Evolutionary conservation across 2,113 vertebrate species (phyloP), one percentile per base, ranked within the genome.

Genomic region (Cacatua alba): DNA sequence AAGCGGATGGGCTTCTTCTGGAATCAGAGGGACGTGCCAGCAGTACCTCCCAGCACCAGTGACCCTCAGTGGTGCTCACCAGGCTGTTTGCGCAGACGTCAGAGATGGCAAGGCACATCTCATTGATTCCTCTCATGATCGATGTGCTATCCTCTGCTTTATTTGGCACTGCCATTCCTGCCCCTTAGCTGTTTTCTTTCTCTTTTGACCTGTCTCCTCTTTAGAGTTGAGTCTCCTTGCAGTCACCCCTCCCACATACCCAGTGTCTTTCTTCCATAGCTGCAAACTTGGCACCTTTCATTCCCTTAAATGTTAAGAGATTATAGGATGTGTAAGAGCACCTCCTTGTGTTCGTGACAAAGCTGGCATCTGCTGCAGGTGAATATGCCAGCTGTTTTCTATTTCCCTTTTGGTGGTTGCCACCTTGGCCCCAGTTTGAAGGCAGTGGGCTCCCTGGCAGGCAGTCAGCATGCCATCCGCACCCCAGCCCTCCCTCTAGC

Each of bases 381-480:
- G 15, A 18, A 29, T 21, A 29, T 59, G 20, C 33, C 55, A 46
- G 1, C 69, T 43, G 17, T 2, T 21, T 43, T 29, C 33, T 15
- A 3, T 20, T 44, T 35, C 48, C 7, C 6, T 33, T 64, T 41
- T 9, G 8, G 23, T 57, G 41, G 10, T 13, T 7, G 17, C 31
- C 6, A 2, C 13, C 7, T 48, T 67, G 70, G 51, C 59, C 1
- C 0, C 16, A 29, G 44, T 71, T 59, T 53, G 76, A 64, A 41
- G 63, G 62, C 25, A 8, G 8, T 6, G 48, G 55, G 43, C 37
- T 64, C 17, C 49, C 25, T 24, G 63, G 16, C 1, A 4, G 26
- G 46, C 51, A 35, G 37, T 8, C 2, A 6, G 24, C 21, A 28
- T 0, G 9, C n/a, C 1, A 2, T 24, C 29, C 0, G 1, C 37